These are phyloP conservation scores for Hemibagrus guttatus DNA, from an alignment of 2,797 vertebrate genomes.

Conservation along the genomic window DNA sequence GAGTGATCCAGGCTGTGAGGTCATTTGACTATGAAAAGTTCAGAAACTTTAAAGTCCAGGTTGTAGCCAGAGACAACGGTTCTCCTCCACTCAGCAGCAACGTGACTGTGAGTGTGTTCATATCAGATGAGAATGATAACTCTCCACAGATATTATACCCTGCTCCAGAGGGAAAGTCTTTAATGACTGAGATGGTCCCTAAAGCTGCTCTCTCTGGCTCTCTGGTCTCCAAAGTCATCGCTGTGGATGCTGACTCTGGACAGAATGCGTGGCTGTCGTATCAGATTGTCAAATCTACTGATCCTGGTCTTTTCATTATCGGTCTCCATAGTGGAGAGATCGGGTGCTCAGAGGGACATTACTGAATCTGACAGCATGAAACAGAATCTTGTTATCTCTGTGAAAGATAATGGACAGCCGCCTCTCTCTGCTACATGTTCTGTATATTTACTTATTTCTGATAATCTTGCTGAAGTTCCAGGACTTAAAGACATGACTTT, in stretches of 20 bases:
- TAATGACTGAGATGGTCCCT: slow-evolving; percentile 52
- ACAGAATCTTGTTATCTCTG: slow-evolving; percentile 66
- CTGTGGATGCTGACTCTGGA: slow-evolving; percentile 54
- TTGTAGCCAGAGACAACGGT: slow-evolving; percentile 56
- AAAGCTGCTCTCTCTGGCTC: slow-evolving; percentile 44
- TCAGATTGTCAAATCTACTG: too few species aligned
- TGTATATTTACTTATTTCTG: slow-evolving; percentile 57
- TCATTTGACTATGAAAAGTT: slow-evolving; percentile 67
- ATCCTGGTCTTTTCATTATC: too few species aligned
- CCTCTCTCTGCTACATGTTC: slow-evolving; percentile 56
- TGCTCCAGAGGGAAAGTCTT: slow-evolving; percentile 57
- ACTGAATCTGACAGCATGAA: slow-evolving; percentile 52
- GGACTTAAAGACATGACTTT: slow-evolving; percentile 25
- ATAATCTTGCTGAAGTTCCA: slow-evolving; percentile 56
- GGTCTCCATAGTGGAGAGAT: too few species aligned
- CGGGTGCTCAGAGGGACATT: too few species aligned
- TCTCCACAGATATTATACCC: slow-evolving; percentile 62
- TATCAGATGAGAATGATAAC: slow-evolving; percentile 76
- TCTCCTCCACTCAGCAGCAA: slow-evolving; percentile 26
- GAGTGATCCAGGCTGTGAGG: too few species aligned
- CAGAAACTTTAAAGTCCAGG: slow-evolving; percentile 51
- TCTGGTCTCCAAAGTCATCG: slow-evolving; percentile 53
- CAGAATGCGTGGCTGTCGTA: slow-evolving; percentile 4
- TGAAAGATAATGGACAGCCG: slow-evolving; percentile 57
- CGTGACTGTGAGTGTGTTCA: slow-evolving; percentile 66